These are phyloP conservation scores for Reticulitermes lucifugus DNA, from an alignment of 2,888 invertebrate genomes.

Conservation along the genomic window DNA sequence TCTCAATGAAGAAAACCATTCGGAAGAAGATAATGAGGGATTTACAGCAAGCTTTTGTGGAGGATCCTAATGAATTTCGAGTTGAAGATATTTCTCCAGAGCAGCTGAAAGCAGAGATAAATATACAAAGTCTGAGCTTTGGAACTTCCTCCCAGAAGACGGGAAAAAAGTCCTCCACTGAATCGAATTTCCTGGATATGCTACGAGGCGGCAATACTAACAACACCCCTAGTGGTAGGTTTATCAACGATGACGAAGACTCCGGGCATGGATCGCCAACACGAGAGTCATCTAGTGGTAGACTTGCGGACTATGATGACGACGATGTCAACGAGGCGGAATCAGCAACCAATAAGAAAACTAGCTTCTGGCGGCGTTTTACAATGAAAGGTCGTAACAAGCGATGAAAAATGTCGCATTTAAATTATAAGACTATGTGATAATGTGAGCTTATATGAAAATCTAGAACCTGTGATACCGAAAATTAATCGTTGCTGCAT, in stretches of 20 bases:
- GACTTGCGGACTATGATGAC: constrained; percentile 49
- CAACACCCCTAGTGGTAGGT: constrained; percentile 48
- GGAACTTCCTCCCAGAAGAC: constrained; percentile 65
- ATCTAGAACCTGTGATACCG: constrained; percentile 26
- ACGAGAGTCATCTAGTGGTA: constrained; percentile 54
- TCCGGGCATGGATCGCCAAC: constrained; percentile 63
- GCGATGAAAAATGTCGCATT: constrained; percentile 65
- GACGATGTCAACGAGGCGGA: constrained; percentile 46
- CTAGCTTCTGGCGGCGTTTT: constrained; percentile 69
- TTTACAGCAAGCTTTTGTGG: constrained; percentile 78
- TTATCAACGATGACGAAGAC: constrained; percentile 60
- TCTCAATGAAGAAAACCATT: constrained; percentile 90
- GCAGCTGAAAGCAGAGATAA: constrained; percentile 75
- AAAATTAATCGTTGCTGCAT: background rate
- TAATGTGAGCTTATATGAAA: constrained; percentile 18
- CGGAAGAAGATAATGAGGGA: constrained; percentile 88
- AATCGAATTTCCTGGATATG: constrained; percentile 77
- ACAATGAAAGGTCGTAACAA: constrained; percentile 77
- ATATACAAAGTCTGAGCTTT: constrained; percentile 76
- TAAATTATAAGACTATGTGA: background rate
- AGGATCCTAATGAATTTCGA: constrained; percentile 78
- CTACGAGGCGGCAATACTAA: constrained; percentile 69
- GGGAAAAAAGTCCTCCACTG: constrained; percentile 64
- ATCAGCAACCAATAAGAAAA: constrained; percentile 53
- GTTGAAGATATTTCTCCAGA: constrained; percentile 77